Evolutionary conservation across 2,113 vertebrate species (phyloP), one percentile per base, ranked within the genome.

Genomic region (Empidonax alnorum): DNA sequence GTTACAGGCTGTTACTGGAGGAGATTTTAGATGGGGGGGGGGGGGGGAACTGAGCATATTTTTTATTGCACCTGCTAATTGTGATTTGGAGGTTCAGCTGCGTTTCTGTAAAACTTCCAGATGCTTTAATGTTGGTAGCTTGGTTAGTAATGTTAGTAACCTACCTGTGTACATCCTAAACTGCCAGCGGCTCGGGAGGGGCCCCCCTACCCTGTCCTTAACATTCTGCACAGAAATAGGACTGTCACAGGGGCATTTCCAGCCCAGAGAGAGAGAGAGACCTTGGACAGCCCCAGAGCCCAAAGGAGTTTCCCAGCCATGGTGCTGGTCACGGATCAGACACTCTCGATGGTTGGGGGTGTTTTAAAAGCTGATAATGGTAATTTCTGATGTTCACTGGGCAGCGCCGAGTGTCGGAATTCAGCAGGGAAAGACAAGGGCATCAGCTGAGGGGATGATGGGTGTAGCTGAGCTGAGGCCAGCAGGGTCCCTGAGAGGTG

Each of bases 381-480:
- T 21, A 0, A 27, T 91, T 67, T 35, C 7, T 55, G 0, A 24
- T 30, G 12, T 7, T 89, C 52, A 4, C 42, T 20, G 87, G 28
- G 4, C 14, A 55, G 35, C 0, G 0, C 67, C 0, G 7, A 35
- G 61, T 4, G 4, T 21, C 7, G 1, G 77, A 28, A 15, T 66
- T 76, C 46, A 41, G 33, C 49, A 58, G 93, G 72, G n/a, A 46
- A 37, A 21, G 87, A 6, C 31, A 49, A 2, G 5, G 7, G 62
- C 6, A 1, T 46, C 63, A 46, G 74, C 59, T 50, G 2, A 25
- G 62, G 82, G 85, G 47, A 1, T 1, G 7, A 33, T 4, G 46
- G 44, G n/a, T 6, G 16, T 4, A 17, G 73, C 65, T 69, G 46
- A 3, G 4, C 25, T 0, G 63, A 13, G 76, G 67, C 33, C 4